These are phyloP conservation scores for Scelioninae gen. 2 DNA, from an alignment of 2,888 invertebrate species.

Conservation along the genomic window DNA sequence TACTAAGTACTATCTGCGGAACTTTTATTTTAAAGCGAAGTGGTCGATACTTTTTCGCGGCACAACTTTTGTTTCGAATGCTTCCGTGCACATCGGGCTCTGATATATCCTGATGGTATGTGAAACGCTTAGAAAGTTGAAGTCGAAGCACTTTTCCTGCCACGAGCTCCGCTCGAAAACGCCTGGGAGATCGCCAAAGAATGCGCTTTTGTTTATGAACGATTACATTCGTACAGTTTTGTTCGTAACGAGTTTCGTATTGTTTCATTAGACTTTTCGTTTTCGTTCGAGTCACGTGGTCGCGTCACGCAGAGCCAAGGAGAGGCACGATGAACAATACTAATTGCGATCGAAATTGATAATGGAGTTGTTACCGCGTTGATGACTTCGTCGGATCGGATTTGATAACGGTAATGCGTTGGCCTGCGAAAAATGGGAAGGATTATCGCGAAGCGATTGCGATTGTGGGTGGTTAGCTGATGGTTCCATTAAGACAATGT, in stretches of 20 bases:
- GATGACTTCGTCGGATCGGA: not conserved
- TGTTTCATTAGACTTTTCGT: constrained; percentile 45
- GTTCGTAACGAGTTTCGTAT: constrained; percentile 27
- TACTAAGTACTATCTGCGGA: constrained; percentile 43
- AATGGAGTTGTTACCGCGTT: not conserved
- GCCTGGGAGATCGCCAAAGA: constrained; percentile 61
- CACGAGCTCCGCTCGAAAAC: constrained; percentile 55
- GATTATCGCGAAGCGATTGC: no score
- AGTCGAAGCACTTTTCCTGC: constrained; percentile 67
- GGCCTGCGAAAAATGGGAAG: no score
- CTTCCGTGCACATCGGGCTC: constrained; percentile 53
- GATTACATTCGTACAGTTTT: constrained; percentile 54
- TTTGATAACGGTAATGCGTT: no score
- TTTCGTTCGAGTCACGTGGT: constrained; percentile 27
- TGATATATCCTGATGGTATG: constrained; percentile 62
- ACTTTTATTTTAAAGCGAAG: constrained; percentile 53
- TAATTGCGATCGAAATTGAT: constrained; percentile 11
- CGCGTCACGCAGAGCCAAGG: constrained; percentile 10
- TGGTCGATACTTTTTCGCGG: constrained; percentile 49
- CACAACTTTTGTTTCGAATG: constrained; percentile 52
- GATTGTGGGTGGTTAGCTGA: no score
- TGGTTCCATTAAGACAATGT: no score
- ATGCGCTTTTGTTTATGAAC: constrained; percentile 63
- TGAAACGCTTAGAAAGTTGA: constrained; percentile 70
- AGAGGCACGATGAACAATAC: not conserved